Conservation (phyloP, 1,140 invertebrate genomes). For the Eueides isabella region DNA sequence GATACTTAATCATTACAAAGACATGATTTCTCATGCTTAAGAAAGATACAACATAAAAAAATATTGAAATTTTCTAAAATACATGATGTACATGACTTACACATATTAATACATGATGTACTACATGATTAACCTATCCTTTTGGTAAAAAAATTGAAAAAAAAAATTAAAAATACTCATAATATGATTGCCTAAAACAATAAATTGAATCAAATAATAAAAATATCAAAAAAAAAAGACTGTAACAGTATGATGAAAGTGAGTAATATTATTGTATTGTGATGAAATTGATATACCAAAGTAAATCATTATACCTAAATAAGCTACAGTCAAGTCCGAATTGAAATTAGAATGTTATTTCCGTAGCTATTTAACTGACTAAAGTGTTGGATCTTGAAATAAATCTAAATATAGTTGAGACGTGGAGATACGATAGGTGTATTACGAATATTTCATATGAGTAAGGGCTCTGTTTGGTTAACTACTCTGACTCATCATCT, state of each 20-base stretch:
- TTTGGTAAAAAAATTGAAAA: too few relatives aligned
- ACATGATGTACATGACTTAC: too few relatives aligned
- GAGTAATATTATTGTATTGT: neutral
- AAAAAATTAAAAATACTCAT: too few relatives aligned
- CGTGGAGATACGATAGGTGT: slow-evolving; percentile 28
- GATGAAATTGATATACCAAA: neutral
- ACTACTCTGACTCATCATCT: slow-evolving; percentile 47
- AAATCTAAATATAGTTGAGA: slow-evolving; percentile 29
- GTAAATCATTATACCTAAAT: neutral
- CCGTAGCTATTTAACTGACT: neutral
- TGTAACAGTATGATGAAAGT: too few relatives aligned
- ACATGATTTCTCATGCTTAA: neutral
- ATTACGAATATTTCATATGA: slow-evolving; percentile 43
- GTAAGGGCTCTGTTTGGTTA: slow-evolving; percentile 48
- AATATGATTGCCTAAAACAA: too few relatives aligned
- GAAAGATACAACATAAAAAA: neutral
- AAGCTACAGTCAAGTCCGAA: neutral
- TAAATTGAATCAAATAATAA: too few relatives aligned
- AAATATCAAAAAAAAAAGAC: too few relatives aligned
- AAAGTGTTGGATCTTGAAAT: slow-evolving; percentile 16
- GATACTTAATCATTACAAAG: neutral
- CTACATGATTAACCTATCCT: too few relatives aligned
- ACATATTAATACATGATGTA: too few relatives aligned
- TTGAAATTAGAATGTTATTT: neutral
- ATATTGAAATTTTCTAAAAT: too few relatives aligned